Conservation (phyloP, 2,888 invertebrate genomes). For the Oxytorus armatus region DNA sequence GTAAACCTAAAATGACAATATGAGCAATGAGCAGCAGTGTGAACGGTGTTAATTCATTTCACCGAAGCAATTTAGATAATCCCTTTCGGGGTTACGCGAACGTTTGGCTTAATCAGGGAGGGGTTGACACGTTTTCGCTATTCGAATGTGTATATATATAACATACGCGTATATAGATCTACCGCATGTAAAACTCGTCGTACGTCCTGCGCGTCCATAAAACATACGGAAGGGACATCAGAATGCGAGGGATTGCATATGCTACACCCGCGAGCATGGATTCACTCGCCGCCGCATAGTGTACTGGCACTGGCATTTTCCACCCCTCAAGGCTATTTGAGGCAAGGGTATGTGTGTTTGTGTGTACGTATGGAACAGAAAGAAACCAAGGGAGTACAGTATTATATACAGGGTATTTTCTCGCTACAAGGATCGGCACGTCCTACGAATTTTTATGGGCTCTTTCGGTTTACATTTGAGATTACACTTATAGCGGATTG, state of each 20-base stretch:
- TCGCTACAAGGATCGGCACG: not conserved
- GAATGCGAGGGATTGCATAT: conserved; percentile 76
- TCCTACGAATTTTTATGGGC: conserved; percentile 38
- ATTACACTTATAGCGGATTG: conserved; percentile 45
- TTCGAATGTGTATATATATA: not conserved
- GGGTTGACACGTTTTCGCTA: conserved; percentile 55
- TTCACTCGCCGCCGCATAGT: conserved; percentile 48
- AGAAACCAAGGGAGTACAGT: conserved; percentile 18
- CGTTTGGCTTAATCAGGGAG: conserved; percentile 80
- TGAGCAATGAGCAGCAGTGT: conserved; percentile 67
- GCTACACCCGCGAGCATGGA: conserved; percentile 64
- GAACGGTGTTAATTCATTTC: conserved; percentile 82
- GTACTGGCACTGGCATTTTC: conserved; percentile 13
- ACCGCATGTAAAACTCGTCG: conserved; percentile 58
- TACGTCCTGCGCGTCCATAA: conserved; percentile 74
- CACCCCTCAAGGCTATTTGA: conserved; percentile 40
- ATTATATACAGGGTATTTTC: conserved; percentile 7
- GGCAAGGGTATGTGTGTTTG: no score
- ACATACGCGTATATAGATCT: conserved; percentile 3
- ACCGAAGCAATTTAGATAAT: conserved; percentile 82
- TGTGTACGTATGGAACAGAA: not conserved
- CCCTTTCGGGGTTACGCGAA: conserved; percentile 75
- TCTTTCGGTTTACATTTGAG: conserved; percentile 46
- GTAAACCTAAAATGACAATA: conserved; percentile 70
- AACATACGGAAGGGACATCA: conserved; percentile 70